These are phyloP conservation scores for Sisyra nigra DNA, from an alignment of 2,888 invertebrate species.

Conservation along the genomic window DNA sequence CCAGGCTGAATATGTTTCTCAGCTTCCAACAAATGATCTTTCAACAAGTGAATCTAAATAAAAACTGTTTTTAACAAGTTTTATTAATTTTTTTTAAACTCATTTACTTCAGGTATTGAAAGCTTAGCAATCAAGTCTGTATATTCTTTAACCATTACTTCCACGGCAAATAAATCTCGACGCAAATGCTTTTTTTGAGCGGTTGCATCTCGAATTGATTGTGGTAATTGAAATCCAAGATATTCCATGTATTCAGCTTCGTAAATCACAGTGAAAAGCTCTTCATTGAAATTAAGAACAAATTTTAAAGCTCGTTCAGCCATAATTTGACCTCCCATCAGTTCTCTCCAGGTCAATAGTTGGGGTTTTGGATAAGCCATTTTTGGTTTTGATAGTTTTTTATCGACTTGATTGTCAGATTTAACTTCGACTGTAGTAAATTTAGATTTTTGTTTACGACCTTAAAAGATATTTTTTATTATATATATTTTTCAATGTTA, in stretches of 20 bases:
- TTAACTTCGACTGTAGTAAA: conserved; percentile 2
- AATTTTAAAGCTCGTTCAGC: conserved; percentile 51
- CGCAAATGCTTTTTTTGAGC: conserved; percentile 47
- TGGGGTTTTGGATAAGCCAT: conserved; percentile 19
- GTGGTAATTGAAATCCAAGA: conserved; percentile 40
- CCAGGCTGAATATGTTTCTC: conserved; percentile 69
- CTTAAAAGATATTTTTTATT: not conserved
- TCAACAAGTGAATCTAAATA: conserved; percentile 43
- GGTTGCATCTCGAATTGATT: conserved; percentile 33
- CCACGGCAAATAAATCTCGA: conserved; percentile 44
- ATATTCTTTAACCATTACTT: conserved; percentile 42
- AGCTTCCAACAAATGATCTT: conserved; percentile 48
- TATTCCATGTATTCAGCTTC: conserved; percentile 63
- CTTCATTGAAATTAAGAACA: conserved; percentile 43
- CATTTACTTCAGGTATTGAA: conserved; percentile 46
- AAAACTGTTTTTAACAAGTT: not conserved
- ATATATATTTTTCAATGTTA: not conserved
- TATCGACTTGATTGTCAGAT: conserved; percentile 7
- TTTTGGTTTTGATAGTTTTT: conserved; percentile 6
- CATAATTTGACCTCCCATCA: conserved; percentile 47
- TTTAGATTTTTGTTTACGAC: conserved; percentile 1
- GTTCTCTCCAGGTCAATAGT: conserved; percentile 49
- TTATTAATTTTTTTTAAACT: too few species aligned
- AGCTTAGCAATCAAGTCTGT: conserved; percentile 46
- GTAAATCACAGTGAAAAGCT: conserved; percentile 48